Evolutionary conservation across 2,797 vertebrate genomes (phyloP).

Genomic region (Oreonectes daqikongensis): DNA sequence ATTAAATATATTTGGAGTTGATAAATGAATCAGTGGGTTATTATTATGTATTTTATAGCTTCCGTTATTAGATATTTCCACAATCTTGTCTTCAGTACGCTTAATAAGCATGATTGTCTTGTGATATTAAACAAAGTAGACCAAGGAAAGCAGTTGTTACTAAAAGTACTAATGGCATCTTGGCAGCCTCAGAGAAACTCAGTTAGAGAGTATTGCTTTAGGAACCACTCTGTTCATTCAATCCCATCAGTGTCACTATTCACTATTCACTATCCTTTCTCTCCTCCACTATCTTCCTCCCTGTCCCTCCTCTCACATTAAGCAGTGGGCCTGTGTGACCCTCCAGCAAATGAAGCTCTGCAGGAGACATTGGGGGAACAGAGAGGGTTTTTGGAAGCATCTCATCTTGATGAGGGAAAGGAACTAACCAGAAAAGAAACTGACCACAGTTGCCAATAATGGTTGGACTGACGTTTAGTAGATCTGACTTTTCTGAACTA

Average conservation of each 20-base stretch:
- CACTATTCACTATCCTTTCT: neutral
- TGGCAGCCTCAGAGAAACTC: neutral
- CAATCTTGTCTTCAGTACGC: too few relatives aligned
- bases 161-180: slow-evolving; percentile 10
- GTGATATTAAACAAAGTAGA: neutral
- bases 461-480: neutral
- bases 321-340: slow-evolving; percentile 21
- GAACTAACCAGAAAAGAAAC: neutral
- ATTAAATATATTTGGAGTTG: neutral
- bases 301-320: slow-evolving; percentile 11
- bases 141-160: neutral
- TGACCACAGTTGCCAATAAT: slow-evolving; percentile 1
- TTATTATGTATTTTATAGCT: too few relatives aligned
- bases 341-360: slow-evolving; percentile 34
- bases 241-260: neutral
- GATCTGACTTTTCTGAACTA: neutral
- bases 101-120: slow-evolving; percentile 14
- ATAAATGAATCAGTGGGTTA: neutral
- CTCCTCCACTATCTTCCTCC: neutral
- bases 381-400: neutral
- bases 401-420: slow-evolving; percentile 2
- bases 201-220: neutral
- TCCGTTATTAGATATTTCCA: too few relatives aligned
- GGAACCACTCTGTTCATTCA: neutral
- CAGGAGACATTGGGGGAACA: slow-evolving; percentile 18